These are phyloP conservation scores for Proales similis DNA, from an alignment of 1,140 invertebrate genomes.

Conservation along the genomic window DNA sequence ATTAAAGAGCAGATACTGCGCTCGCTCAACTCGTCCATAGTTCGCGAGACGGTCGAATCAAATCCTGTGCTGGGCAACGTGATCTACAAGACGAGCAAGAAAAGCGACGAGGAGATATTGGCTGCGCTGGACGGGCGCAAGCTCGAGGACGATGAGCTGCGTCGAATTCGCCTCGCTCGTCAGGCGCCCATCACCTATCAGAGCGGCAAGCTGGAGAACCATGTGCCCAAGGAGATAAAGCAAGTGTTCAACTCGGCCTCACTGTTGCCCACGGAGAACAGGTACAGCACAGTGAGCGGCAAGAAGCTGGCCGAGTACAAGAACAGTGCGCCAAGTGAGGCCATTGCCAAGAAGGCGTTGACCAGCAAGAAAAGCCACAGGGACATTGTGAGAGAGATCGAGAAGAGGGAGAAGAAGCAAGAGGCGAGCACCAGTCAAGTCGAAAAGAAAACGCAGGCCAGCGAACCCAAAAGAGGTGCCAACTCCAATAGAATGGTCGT, in stretches of 20 bases:
- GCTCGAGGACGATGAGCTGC: conserved; percentile 25
- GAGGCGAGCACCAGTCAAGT: background rate
- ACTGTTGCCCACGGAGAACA: conserved; percentile 29
- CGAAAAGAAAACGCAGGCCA: background rate
- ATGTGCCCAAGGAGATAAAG: conserved; percentile 18
- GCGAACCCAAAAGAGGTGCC: background rate
- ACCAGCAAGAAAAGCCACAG: conserved; percentile 12
- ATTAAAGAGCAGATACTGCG: conserved; percentile 14
- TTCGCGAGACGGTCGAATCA: conserved; percentile 12
- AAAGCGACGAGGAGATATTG: conserved; percentile 6
- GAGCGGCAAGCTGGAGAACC: background rate
- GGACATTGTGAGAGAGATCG: conserved; percentile 24
- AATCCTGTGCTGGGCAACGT: conserved; percentile 20
- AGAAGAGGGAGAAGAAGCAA: conserved; percentile 31
- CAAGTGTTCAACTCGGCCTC: conserved; percentile 17
- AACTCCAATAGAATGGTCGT: conserved; percentile 3
- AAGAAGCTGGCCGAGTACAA: conserved; percentile 29
- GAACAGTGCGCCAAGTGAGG: conserved; percentile 12
- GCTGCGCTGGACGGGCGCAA: conserved; percentile 9
- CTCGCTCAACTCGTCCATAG: conserved; percentile 18
- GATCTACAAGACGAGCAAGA: conserved; percentile 24
- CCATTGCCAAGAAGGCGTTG: no score
- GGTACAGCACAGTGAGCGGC: conserved; percentile 1
- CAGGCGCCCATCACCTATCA: conserved; percentile 5
- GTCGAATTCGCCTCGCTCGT: conserved; percentile 8